Percentiles rank a stretch among this genome's conserved stretches.
These are phyloP conservation scores for Petrolisthes manimaculis DNA, from an alignment of 2,888 invertebrate species.

Conservation along the genomic window DNA sequence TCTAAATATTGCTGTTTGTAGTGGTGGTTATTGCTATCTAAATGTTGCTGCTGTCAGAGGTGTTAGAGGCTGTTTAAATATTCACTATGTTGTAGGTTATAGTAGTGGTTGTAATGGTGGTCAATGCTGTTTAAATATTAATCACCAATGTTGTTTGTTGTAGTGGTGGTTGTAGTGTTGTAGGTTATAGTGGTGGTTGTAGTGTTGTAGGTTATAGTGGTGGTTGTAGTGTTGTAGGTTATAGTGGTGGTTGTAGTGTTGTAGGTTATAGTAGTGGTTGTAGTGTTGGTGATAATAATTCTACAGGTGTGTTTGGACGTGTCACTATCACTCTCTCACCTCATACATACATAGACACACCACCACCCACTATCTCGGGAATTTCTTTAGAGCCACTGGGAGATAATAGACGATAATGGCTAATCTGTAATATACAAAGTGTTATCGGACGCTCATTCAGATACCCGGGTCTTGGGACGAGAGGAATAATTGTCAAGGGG, in stretches of 20 bases:
- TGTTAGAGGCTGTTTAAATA: too few species aligned
- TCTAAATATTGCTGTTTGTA: background rate
- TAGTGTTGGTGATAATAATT: background rate
- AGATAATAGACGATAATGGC: constrained; percentile 22
- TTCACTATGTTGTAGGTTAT: too few species aligned
- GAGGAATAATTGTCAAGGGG: constrained; percentile 31
- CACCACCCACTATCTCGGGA: constrained; percentile 28
- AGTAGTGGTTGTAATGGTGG: too few species aligned
- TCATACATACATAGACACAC: background rate
- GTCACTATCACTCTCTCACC: constrained; percentile 37
- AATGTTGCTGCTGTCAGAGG: too few species aligned
- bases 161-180: too few species aligned
- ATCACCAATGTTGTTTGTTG: too few species aligned
- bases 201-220: too few species aligned
- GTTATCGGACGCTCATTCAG: constrained; percentile 41
- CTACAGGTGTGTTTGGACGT: background rate
- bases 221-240: too few species aligned
- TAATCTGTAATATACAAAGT: constrained; percentile 45
- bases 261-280: background rate
- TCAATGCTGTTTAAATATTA: too few species aligned
- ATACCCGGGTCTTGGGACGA: constrained; percentile 4
- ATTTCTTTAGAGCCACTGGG: constrained; percentile 23
- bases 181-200: too few species aligned
- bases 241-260: too few species aligned
- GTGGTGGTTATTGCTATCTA: too few species aligned